Evolutionary conservation across 2,113 vertebrate species (phyloP).

Genomic region (Perca schrenkii): DNA sequence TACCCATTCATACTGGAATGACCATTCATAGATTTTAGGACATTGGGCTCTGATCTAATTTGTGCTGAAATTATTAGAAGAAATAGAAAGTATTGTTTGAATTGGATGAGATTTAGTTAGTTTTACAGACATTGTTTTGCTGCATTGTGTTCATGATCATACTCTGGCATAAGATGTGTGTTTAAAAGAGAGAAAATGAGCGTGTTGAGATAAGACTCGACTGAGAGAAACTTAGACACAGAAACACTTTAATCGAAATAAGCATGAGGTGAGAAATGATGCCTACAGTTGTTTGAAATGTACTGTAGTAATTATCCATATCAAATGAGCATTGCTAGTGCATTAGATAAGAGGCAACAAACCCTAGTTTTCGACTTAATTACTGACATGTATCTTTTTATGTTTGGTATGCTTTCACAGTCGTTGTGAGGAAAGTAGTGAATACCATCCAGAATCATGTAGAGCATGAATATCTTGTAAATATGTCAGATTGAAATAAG

Average conservation of each 20-base stretch:
- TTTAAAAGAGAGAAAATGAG: background rate
- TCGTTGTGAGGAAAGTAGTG: background rate
- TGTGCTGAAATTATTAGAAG: background rate
- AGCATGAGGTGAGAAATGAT: background rate
- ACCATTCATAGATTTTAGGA: slow-evolving; percentile 12
- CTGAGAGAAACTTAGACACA: background rate
- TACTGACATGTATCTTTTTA: background rate
- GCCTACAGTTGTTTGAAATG: background rate
- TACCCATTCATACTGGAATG: too few relatives aligned
- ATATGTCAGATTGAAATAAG: background rate
- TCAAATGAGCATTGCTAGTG: background rate
- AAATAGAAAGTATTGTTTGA: background rate
- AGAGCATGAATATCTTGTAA: background rate
- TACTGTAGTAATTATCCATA: background rate
- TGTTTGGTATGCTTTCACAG: background rate
- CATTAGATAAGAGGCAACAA: background rate
- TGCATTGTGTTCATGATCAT: background rate
- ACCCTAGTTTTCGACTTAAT: background rate
- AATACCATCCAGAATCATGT: background rate
- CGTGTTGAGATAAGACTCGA: background rate
- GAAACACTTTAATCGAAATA: background rate
- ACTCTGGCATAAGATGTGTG: background rate
- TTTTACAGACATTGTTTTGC: background rate
- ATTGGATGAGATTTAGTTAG: background rate
- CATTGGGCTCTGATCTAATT: background rate